These are phyloP conservation scores for Timema podura DNA, from an alignment of 2,888 invertebrate species.

Conservation along the genomic window DNA sequence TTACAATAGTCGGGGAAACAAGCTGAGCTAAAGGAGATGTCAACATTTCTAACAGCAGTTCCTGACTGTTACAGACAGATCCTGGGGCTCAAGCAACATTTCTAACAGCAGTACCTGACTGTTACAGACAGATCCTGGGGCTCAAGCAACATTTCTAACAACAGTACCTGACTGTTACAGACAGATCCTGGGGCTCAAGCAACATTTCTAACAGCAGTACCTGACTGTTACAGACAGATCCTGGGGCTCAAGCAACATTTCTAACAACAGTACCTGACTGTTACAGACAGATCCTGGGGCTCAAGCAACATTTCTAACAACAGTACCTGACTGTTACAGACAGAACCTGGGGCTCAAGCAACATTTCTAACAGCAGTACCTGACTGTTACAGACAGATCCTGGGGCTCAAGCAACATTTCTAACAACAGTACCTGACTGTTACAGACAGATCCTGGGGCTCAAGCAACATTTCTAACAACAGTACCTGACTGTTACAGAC, in stretches of 20 bases:
- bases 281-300: constrained; percentile 66
- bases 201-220: constrained; percentile 73
- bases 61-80: constrained; percentile 50
- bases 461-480: constrained; percentile 70
- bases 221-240: constrained; percentile 74
- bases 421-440: constrained; percentile 80
- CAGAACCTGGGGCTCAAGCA: constrained; percentile 63
- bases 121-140: constrained; percentile 67
- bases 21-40: too few species aligned
- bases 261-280: constrained; percentile 81
- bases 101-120: constrained; percentile 78
- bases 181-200: constrained; percentile 64
- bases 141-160: constrained; percentile 66
- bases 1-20: too few species aligned
- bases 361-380: constrained; percentile 77
- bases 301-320: constrained; percentile 66
- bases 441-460: constrained; percentile 65
- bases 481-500: constrained; percentile 74
- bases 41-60: too few species aligned
- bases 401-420: constrained; percentile 63
- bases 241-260: constrained; percentile 64
- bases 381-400: constrained; percentile 72
- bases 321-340: constrained; percentile 78
- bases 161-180: constrained; percentile 79
- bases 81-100: constrained; percentile 65